Evolutionary conservation across 2,888 invertebrate species (phyloP).

Genomic region (Leptinotarsa peninsularis): DNA sequence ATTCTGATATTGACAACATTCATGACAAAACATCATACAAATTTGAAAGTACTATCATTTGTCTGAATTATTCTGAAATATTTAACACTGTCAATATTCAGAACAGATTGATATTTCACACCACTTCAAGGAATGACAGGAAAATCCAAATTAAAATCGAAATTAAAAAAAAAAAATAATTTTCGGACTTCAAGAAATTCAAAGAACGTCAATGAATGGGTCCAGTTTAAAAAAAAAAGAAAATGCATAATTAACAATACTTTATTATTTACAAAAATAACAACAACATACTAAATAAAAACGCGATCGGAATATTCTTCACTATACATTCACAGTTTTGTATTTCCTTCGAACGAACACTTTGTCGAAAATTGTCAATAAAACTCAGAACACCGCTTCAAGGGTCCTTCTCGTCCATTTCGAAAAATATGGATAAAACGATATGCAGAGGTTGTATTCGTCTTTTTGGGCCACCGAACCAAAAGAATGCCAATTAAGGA

Average conservation of each 20-base stretch:
- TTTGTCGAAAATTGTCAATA: slow-evolving; percentile 17
- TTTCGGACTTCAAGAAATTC: no score
- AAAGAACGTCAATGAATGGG: no score
- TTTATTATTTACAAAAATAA: slow-evolving; percentile 60
- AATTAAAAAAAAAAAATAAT: no score
- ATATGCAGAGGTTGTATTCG: slow-evolving; percentile 34
- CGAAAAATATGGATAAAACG: slow-evolving; percentile 25
- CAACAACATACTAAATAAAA: slow-evolving; percentile 58
- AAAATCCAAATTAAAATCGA: no score
- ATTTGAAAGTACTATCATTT: no score
- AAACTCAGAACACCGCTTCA: slow-evolving; percentile 13
- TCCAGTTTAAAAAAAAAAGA: background rate
- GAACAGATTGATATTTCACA: no score
- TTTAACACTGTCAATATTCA: no score
- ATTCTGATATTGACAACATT: no score
- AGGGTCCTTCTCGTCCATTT: background rate
- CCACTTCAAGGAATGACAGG: no score
- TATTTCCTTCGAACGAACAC: slow-evolving; percentile 28
- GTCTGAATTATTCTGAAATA: no score
- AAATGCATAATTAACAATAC: slow-evolving; percentile 56
- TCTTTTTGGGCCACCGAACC: slow-evolving; percentile 45
- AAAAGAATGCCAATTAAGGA: slow-evolving; percentile 53
- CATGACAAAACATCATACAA: no score
- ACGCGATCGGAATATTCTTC: slow-evolving; percentile 44
- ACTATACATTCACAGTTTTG: slow-evolving; percentile 42